These are phyloP conservation scores for Eonycteris spelaea DNA, from an alignment of 2,113 vertebrate genomes.

Conservation along the genomic window DNA sequence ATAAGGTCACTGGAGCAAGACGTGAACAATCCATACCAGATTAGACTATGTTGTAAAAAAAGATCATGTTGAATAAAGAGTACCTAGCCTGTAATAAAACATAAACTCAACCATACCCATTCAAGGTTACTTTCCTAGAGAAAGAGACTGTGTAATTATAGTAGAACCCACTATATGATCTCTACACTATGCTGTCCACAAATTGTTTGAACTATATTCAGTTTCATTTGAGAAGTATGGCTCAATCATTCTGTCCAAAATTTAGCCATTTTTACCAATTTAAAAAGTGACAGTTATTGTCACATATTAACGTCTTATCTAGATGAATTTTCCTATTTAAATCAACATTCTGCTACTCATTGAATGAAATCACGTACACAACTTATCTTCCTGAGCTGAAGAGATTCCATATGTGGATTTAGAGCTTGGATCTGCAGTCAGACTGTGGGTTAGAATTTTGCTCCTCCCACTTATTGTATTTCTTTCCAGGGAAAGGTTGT, in stretches of 20 bases:
- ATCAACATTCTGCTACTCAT: not conserved
- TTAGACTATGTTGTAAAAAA: not conserved
- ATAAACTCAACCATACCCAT: not conserved
- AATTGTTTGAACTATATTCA: not conserved
- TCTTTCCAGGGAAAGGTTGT: not conserved
- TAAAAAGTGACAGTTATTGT: not conserved
- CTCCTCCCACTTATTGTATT: not conserved
- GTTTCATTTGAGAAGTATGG: not conserved
- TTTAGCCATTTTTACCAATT: not conserved
- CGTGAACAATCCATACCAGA: not conserved
- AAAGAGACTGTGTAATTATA: not conserved
- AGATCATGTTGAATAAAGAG: not conserved
- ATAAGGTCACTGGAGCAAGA: not conserved
- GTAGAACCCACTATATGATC: not conserved
- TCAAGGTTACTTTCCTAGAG: not conserved
- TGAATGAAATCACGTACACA: not conserved
- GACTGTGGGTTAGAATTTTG: not conserved
- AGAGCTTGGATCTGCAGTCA: not conserved
- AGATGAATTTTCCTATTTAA: not conserved
- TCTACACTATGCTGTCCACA: not conserved
- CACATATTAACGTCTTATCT: not conserved
- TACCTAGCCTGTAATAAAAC: not conserved
- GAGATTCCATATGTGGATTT: not conserved
- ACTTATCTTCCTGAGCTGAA: not conserved
- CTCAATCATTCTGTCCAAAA: not conserved